Evolutionary conservation across 2,113 vertebrate genomes (phyloP).

Genomic region (Forbesichthys agassizii): DNA sequence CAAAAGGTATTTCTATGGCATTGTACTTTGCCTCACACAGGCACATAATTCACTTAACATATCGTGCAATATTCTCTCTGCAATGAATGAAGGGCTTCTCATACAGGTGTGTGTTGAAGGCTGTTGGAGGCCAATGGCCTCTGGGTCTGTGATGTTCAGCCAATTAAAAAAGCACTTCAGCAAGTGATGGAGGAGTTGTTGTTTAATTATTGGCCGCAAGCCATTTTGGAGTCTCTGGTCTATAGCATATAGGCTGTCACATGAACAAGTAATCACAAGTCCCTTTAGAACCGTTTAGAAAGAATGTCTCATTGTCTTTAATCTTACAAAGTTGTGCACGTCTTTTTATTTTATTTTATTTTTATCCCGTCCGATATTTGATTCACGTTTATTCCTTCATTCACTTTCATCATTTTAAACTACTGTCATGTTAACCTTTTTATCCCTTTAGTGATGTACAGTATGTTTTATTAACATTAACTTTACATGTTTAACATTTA

Average conservation of each 20-base stretch:
- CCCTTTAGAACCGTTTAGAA: constrained; percentile 40
- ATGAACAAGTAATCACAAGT: constrained; percentile 61
- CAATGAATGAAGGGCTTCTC: neutral
- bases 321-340: constrained; percentile 6
- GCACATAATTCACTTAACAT: constrained; percentile 8
- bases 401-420: too few relatives aligned
- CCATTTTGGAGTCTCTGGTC: constrained; percentile 35
- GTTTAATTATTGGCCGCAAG: constrained; percentile 64
- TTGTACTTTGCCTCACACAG: constrained; percentile 48
- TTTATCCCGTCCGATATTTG: too few relatives aligned
- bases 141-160: constrained; percentile 42
- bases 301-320: constrained; percentile 36
- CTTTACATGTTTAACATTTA: too few relatives aligned
- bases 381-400: too few relatives aligned
- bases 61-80: neutral
- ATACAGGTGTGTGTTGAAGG: constrained; percentile 31
- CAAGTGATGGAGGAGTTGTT: constrained; percentile 47
- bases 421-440: too few relatives aligned
- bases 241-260: constrained; percentile 32
- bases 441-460: too few relatives aligned
- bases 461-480: too few relatives aligned
- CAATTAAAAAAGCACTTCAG: constrained; percentile 66
- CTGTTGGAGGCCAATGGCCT: constrained; percentile 27
- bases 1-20: constrained; percentile 19
- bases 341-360: neutral